Base-by-base conservation (phyloP, 1,140 invertebrate genomes). In the Meloidogyne exigua region DNA sequence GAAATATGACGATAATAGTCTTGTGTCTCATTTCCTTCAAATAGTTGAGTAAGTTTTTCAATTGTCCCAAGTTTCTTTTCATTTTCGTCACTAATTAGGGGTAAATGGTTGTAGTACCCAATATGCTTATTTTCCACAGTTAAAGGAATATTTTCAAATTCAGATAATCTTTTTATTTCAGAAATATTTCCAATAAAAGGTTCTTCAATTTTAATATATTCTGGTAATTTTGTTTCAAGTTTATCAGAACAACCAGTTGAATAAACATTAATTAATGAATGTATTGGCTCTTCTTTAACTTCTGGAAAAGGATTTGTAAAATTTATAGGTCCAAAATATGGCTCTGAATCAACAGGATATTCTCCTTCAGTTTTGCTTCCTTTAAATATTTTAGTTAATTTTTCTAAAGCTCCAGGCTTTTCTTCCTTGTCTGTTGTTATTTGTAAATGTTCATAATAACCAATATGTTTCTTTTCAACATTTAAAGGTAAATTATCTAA, bases 171-270 rank as follows among this genome's bases (percentile, higher is more conserved):
- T 42, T 42, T 32, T 42, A 21, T 67, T 9, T 67, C 21, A n/a
- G 15, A 21, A 7, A 67, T 21, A 67, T 32, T 2, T 18, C 66
- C 66, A 67, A 42, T 23, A 21, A 67, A 67, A 18, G 7, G n/a
- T n/a, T 3, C 66, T 1, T 25, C 21, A 4, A n/a, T 21, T 32
- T 42, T 67, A 0, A 21, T n/a, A 23, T 32, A 67, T 67, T 67
- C 66, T 42, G 21, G 21, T 0, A 32, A 32, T 32, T 44, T 23
- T 28, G n/a, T 63, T 18, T 15, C 3, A 26, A 18, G 10, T 66
- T 72, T 57, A 44, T 79, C 77, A 28, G 67, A 66, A 13, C 68
- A 26, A 5, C 78, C 77, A 39, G 77, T 68, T 11, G 78, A 49
- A 26, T 79, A 80, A 25, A 66, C 78, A 39, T 9, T 26, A 11